Evolutionary conservation across 2,888 invertebrate species (phyloP).

Genomic region (Heliconius aoede): DNA sequence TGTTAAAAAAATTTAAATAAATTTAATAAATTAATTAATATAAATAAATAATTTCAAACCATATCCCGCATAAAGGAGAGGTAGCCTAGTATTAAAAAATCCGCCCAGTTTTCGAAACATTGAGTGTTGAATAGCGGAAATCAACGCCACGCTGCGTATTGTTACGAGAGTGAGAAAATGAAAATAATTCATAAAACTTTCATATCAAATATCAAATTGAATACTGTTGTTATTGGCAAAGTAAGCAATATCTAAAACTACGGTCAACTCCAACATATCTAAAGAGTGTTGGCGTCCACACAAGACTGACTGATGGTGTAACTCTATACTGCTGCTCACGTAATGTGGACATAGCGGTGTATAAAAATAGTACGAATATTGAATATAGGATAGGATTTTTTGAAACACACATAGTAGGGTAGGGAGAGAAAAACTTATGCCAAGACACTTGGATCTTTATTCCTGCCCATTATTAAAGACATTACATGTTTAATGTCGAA

Average conservation of each 20-base stretch:
- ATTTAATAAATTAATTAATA: too few relatives aligned
- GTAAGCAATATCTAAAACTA: slow-evolving; percentile 13
- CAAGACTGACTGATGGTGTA: slow-evolving; percentile 19
- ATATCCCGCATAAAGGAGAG: neutral
- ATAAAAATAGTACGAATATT: neutral
- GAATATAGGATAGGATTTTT: neutral
- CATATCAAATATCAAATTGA: slow-evolving; percentile 13
- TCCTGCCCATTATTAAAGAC: too few relatives aligned
- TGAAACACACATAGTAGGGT: too few relatives aligned
- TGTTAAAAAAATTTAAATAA: neutral
- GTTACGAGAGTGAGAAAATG: too few relatives aligned
- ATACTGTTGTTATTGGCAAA: slow-evolving; percentile 8
- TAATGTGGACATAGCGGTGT: neutral
- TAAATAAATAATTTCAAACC: too few relatives aligned
- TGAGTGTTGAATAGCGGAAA: too few relatives aligned
- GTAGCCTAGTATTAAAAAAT: neutral
- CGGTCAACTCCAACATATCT: slow-evolving; percentile 5
- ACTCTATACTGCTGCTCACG: slow-evolving; percentile 2
- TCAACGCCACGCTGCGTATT: too few relatives aligned
- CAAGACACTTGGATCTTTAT: too few relatives aligned
- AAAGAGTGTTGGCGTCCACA: slow-evolving; percentile 8
- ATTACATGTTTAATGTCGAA: too few relatives aligned
- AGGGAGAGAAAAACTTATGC: too few relatives aligned
- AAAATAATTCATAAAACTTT: neutral
- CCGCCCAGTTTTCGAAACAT: too few relatives aligned